Base-by-base conservation (phyloP, 1,140 invertebrate species). In the Telenomus remus region DNA sequence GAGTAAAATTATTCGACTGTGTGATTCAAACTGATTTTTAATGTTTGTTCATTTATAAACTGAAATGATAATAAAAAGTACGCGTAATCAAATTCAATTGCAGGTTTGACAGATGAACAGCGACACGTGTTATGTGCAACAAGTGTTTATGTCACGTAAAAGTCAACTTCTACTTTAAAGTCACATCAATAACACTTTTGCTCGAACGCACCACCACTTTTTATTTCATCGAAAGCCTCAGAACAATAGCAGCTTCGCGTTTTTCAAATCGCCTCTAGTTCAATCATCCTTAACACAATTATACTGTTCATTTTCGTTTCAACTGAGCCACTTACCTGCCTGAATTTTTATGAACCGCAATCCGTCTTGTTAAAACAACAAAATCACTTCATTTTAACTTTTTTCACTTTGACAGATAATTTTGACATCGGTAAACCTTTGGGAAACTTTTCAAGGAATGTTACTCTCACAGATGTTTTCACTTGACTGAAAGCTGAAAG, bases 131-230 rank as follows among this genome's bases (percentile, higher is more conserved):
- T 46, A 14, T 35, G 16, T 16, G 55, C 55, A 57, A 57, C 55
- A 57, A 57, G 55, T 57, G 55, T 57, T 57, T 57, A 47, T 56
- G 55, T 57, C 55, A 57, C 55, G 44, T 48, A 57, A 57, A 57
- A 57, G 34, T 57, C 55, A 57, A 57, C 15, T 57, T 57, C 12
- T 35, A 48, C 33, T 35, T 48, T 47, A 57, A 57, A 47, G 34
- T 57, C 44, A 57, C 55, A 19, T 6, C 44, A 37, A 57, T 46
- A 33, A 44, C 19, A 44, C 53, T 44, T 55, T 44, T 44, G 11
- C 54, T 15, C 8, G 8, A 47, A 33, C 27, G 9, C 13, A 13
- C 10, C 43, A n/a, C 9, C n/a, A 47, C 42, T 46, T 46, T 56
- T 56, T n/a, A n/a, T 27, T 27, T 27, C 6, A 56, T 56, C 16